Conservation (phyloP, 2,797 vertebrate species). For the Trachurus trachurus region DNA sequence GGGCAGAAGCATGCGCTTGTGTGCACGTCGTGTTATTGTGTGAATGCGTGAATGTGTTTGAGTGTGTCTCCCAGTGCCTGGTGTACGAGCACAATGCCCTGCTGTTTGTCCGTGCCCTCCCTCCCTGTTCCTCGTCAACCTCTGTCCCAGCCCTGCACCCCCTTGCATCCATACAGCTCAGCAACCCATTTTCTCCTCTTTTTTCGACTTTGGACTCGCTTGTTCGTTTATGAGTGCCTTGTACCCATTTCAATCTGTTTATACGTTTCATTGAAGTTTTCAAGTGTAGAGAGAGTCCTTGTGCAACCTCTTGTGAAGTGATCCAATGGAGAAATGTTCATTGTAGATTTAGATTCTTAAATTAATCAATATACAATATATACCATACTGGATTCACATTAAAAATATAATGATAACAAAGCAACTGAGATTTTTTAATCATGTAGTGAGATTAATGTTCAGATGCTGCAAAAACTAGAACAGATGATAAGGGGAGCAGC, state of each 20-base stretch:
- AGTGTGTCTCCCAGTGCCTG: constrained; percentile 91
- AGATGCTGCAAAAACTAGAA: constrained; percentile 84
- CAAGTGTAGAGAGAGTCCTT: constrained; percentile 48
- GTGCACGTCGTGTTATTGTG: constrained; percentile 80
- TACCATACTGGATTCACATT: constrained; percentile 2
- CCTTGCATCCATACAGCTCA: constrained; percentile 69
- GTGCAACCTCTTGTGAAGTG: constrained; percentile 47
- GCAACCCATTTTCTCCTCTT: constrained; percentile 75
- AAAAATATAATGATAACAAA: neutral
- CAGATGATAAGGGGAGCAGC: constrained; percentile 79
- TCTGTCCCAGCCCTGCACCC: constrained; percentile 73
- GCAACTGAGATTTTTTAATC: neutral
- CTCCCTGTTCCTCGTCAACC: constrained; percentile 74
- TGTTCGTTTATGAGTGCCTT: constrained; percentile 74
- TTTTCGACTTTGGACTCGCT: constrained; percentile 75
- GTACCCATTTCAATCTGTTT: constrained; percentile 67
- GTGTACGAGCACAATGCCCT: constrained; percentile 86
- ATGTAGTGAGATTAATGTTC: constrained; percentile 23
- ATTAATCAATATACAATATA: constrained; percentile 33
- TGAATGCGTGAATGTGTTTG: constrained; percentile 84
- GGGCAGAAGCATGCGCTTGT: constrained; percentile 85
- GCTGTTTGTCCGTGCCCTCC: constrained; percentile 84
- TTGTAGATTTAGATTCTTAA: constrained; percentile 11
- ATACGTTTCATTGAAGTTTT: constrained; percentile 71
- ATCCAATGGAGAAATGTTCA: constrained; percentile 40